phyloP scores from a whole-genome alignment of 2,888 invertebrate species.

The Venusia cambrica region DNA sequence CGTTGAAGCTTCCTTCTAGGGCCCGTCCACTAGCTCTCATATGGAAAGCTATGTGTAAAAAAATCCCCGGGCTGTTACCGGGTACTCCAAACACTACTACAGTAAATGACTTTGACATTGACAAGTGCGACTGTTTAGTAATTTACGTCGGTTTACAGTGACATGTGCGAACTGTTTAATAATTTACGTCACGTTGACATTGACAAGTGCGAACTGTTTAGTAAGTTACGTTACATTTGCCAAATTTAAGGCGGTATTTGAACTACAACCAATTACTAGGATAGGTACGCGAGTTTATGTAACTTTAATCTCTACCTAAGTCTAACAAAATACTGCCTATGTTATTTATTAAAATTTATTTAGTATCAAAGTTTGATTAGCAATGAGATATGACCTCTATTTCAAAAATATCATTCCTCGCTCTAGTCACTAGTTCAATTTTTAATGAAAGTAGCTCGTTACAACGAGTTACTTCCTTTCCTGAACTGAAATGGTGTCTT shows the following conservation, averaged over 20 bases:
- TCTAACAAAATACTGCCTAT: constrained; percentile 75
- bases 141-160: constrained; percentile 20
- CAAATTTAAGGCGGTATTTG: constrained; percentile 28
- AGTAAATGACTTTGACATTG: constrained; percentile 20
- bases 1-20: constrained; percentile 91
- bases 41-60: constrained; percentile 68
- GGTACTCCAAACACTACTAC: constrained; percentile 28
- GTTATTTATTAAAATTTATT: constrained; percentile 59
- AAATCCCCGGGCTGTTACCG: constrained; percentile 15
- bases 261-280: constrained; percentile 65
- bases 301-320: constrained; percentile 56
- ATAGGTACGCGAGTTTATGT: constrained; percentile 53
- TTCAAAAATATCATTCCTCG: constrained; percentile 25
- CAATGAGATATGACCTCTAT: constrained; percentile 13
- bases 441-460: constrained; percentile 9
- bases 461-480: constrained; percentile 7
- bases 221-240: constrained; percentile 10
- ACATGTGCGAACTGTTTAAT: constrained; percentile 27
- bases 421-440: constrained; percentile 31
- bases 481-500: constrained; percentile 21
- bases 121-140: constrained; percentile 13
- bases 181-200: constrained; percentile 20
- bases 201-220: constrained; percentile 15
- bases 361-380: constrained; percentile 36
- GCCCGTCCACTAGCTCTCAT: constrained; percentile 59